Evolutionary conservation across 1,140 invertebrate species (phyloP).

Genomic region (Penaeus indicus): DNA sequence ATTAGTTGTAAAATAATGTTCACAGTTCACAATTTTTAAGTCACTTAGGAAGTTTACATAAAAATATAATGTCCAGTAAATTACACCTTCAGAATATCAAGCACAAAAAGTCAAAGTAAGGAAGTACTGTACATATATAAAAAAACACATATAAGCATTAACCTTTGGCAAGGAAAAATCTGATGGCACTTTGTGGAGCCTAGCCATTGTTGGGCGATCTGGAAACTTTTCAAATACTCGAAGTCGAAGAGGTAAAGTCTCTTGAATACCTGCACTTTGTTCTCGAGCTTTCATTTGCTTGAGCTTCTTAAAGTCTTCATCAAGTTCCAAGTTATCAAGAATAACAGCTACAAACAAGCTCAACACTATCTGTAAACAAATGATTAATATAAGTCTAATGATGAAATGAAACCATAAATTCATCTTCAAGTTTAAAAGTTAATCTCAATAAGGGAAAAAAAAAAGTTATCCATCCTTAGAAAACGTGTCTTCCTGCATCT

Average conservation of each 20-base stretch:
- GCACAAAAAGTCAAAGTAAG: too few relatives aligned
- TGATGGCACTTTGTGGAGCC: constrained; percentile 92
- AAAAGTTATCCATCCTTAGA: too few relatives aligned
- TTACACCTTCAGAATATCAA: neutral
- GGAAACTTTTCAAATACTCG: constrained; percentile 99
- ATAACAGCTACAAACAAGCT: constrained; percentile 99
- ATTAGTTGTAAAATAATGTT: neutral
- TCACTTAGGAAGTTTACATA: neutral
- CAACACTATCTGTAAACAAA: constrained; percentile 87
- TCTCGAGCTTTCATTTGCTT: constrained; percentile 98
- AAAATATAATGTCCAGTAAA: neutral
- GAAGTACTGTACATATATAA: neutral
- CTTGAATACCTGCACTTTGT: constrained; percentile 95
- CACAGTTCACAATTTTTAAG: neutral
- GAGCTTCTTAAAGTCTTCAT: constrained; percentile 99
- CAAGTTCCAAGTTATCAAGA: constrained; percentile 98
- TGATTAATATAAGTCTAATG: too few relatives aligned
- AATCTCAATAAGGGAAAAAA: too few relatives aligned
- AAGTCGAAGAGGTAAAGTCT: constrained; percentile 92
- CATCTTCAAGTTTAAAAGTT: too few relatives aligned
- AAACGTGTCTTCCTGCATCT: too few relatives aligned
- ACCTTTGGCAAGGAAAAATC: constrained; percentile 97
- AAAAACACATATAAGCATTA: constrained; percentile 55
- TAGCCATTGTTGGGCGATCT: constrained; percentile 98
- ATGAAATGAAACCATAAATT: too few relatives aligned